phyloP scores from a whole-genome alignment of 2,797 vertebrate species.

The Enteromius thamalakanensis region DNA sequence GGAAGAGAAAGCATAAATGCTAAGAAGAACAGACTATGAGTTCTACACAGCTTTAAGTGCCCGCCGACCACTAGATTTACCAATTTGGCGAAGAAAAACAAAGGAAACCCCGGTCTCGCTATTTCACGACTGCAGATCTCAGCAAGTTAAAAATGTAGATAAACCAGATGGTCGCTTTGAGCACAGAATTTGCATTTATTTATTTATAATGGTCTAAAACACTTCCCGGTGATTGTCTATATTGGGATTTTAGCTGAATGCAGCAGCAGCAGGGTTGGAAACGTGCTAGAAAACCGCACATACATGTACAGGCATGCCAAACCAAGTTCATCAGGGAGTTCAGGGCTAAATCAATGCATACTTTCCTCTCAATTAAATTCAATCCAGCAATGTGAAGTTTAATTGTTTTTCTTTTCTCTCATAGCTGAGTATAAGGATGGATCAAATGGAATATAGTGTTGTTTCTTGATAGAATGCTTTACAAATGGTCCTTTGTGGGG shows the following conservation, averaged over 20 bases:
- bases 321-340: conserved; percentile 79
- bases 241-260: conserved; percentile 67
- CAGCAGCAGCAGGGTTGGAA: conserved; percentile 68
- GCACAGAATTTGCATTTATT: conserved; percentile 76
- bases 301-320: conserved; percentile 60
- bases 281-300: conserved; percentile 75
- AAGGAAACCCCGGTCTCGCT: conserved; percentile 72
- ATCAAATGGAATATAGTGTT: background rate
- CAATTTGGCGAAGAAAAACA: conserved; percentile 69
- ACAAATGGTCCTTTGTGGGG: background rate
- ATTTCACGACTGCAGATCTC: conserved; percentile 71
- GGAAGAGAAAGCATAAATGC: conserved; percentile 34
- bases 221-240: conserved; percentile 79
- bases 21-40: conserved; percentile 35
- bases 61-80: conserved; percentile 56
- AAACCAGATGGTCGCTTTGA: conserved; percentile 74
- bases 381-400: conserved; percentile 56
- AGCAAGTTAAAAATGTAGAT: conserved; percentile 71
- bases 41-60: background rate
- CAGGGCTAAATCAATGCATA: conserved; percentile 79
- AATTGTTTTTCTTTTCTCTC: conserved; percentile 38
- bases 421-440: background rate
- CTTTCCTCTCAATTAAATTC: conserved; percentile 73
- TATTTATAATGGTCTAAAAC: conserved; percentile 78
- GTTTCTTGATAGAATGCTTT: conserved; percentile 15